phyloP scores from a whole-genome alignment of 2,113 vertebrate genomes.

The Macheiramphus alcinus region DNA sequence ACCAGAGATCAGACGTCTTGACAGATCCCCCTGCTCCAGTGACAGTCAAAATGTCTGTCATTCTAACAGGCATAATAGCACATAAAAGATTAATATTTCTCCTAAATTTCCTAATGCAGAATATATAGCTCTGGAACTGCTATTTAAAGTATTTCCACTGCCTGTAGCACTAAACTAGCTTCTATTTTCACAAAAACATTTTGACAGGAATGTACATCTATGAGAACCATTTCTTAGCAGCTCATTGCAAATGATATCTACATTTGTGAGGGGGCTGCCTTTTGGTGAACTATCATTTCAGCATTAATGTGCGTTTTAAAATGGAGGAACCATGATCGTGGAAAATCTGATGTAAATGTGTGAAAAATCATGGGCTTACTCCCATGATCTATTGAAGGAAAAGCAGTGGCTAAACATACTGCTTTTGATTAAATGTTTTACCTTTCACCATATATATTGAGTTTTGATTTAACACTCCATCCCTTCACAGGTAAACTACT shows the following conservation, averaged over 20 bases:
- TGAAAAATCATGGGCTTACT: background rate
- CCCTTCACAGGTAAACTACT: background rate
- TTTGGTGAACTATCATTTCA: background rate
- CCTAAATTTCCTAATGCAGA: background rate
- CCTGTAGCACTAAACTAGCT: background rate
- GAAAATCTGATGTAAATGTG: background rate
- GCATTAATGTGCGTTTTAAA: background rate
- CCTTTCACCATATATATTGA: background rate
- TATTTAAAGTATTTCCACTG: background rate
- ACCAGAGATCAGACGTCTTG: background rate
- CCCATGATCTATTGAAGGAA: background rate
- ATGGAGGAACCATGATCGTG: background rate
- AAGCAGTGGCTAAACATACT: background rate
- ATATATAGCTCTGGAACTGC: background rate
- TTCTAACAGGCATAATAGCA: background rate
- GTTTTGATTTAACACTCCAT: background rate
- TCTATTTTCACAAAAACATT: background rate
- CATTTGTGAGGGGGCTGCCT: background rate
- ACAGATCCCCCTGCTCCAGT: background rate
- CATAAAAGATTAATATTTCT: background rate
- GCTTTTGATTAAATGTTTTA: background rate
- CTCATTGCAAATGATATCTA: background rate
- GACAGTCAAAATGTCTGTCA: background rate
- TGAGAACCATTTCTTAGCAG: background rate
- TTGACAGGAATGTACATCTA: background rate